These are phyloP conservation scores for Heloderma charlesbogerti DNA, from an alignment of 2,113 vertebrate genomes.

Conservation along the genomic window DNA sequence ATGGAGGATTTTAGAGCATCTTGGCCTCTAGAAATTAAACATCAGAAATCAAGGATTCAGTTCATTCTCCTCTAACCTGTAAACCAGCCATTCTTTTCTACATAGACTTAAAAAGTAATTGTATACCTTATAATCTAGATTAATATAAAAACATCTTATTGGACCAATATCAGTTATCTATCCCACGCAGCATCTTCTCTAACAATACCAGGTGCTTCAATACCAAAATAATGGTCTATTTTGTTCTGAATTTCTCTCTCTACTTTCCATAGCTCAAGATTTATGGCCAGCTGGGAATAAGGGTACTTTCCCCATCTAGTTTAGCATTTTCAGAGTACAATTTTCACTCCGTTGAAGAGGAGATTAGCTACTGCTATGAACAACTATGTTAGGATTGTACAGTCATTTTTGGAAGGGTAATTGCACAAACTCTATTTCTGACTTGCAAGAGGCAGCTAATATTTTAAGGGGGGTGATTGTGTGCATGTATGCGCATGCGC, in stretches of 20 bases:
- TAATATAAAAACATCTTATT: neutral
- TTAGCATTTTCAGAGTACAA: neutral
- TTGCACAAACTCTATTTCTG: conserved; percentile 41
- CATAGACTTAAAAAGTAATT: neutral
- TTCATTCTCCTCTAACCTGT: neutral
- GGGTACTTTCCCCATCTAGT: neutral
- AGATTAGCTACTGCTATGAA: neutral
- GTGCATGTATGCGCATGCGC: no score
- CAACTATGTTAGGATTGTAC: neutral
- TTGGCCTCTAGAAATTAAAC: neutral
- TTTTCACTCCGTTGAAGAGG: neutral
- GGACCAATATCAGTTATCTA: neutral
- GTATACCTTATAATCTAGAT: neutral
- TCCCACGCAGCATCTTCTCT: neutral
- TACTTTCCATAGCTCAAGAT: neutral
- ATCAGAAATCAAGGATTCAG: neutral
- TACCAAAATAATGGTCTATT: neutral
- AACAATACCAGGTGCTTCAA: neutral
- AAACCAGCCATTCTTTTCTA: neutral
- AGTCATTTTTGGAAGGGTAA: conserved; percentile 22
- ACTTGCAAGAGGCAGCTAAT: neutral
- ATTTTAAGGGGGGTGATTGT: conserved; percentile 50
- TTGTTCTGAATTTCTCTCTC: neutral
- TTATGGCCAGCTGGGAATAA: neutral
- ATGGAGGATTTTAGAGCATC: neutral